Evolutionary conservation across 2,797 vertebrate genomes (phyloP).

Genomic region (Momotus momota): DNA sequence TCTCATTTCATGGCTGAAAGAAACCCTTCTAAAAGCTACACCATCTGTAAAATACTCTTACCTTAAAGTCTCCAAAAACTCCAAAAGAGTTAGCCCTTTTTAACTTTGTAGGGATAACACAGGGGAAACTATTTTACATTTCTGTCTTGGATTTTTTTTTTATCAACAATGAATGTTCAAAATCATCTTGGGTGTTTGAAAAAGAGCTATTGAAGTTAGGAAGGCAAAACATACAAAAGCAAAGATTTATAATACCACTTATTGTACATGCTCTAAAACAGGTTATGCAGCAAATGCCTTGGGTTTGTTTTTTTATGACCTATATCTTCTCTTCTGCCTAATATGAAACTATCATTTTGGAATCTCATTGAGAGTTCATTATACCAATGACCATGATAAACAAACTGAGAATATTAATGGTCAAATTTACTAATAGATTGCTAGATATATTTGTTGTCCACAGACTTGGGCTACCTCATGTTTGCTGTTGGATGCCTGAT

Average conservation of each 20-base stretch:
- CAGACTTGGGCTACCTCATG: background rate
- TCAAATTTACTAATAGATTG: background rate
- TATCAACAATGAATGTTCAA: background rate
- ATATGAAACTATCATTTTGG: background rate
- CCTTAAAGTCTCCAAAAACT: background rate
- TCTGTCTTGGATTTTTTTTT: accelerated
- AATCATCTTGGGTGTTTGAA: background rate
- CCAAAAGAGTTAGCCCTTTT: background rate
- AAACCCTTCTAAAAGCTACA: background rate
- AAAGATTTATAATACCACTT: background rate
- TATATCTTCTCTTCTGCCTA: background rate
- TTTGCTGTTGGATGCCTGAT: background rate
- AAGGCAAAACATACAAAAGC: background rate
- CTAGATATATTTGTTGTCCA: background rate
- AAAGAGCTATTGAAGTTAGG: background rate
- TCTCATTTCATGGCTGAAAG: background rate
- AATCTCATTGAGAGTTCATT: background rate
- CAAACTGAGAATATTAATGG: background rate
- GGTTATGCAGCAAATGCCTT: background rate
- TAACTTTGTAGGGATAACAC: background rate
- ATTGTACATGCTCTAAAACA: background rate
- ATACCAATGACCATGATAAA: background rate
- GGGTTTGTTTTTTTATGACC: background rate
- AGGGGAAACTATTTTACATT: background rate
- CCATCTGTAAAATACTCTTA: background rate